Evolutionary conservation across 2,797 vertebrate species (phyloP).

Genomic region (Rhinoraja longicauda): DNA sequence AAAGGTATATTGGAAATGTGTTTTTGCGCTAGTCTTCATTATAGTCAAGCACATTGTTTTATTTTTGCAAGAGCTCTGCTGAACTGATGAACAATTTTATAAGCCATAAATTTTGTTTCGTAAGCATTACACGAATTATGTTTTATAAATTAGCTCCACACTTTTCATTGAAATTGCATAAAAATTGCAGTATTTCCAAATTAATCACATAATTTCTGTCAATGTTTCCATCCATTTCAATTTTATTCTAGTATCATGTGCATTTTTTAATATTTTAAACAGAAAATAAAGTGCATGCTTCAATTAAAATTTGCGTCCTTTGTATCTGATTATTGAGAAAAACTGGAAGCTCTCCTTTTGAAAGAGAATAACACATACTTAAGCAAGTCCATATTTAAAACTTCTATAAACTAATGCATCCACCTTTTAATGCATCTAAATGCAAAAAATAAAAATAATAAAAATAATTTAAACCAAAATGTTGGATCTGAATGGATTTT

Average conservation of each 20-base stretch:
- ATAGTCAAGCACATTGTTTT: too few species aligned
- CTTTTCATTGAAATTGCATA: background rate
- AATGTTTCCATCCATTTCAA: background rate
- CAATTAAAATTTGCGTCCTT: background rate
- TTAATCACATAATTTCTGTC: background rate
- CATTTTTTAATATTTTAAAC: conserved; percentile 15
- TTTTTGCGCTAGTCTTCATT: background rate
- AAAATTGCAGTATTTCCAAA: conserved; percentile 1
- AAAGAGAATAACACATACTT: background rate
- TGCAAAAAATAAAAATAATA: too few species aligned
- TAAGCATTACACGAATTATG: background rate
- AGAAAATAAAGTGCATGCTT: conserved; percentile 19
- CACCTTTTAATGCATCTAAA: too few species aligned
- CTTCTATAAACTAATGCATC: too few species aligned
- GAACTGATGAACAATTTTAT: background rate
- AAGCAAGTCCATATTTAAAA: too few species aligned
- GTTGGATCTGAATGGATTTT: background rate
- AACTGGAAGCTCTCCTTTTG: background rate
- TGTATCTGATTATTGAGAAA: background rate
- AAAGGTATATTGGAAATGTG: background rate
- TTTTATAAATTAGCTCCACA: background rate
- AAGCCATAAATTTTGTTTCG: background rate
- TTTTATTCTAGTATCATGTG: conserved; percentile 12
- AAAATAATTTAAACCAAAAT: background rate
- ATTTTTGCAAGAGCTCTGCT: background rate